A percentile compares a stretch with the other conserved stretches of the same genome.
phyloP scores from a whole-genome alignment of 2,888 invertebrate species.

The Pteria penguin region DNA sequence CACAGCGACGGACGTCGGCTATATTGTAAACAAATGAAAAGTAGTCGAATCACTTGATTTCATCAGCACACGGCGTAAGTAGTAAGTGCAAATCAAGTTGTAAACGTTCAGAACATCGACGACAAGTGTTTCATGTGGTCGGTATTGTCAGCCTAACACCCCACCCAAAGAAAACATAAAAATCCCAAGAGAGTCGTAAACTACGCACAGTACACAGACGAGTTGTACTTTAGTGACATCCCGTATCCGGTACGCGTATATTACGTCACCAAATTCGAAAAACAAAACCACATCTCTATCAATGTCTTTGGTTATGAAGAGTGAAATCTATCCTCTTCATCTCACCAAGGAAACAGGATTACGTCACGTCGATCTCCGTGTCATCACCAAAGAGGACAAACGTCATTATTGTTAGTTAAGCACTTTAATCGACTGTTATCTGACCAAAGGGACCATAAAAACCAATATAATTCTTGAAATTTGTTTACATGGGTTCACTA shows the following conservation, averaged over 20 bases:
- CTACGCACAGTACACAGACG: neutral
- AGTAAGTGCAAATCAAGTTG: neutral
- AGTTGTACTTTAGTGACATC: constrained; percentile 29
- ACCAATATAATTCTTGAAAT: constrained; percentile 9
- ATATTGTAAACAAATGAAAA: too few relatives aligned
- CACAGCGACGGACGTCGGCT: too few relatives aligned
- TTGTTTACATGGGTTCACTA: constrained; percentile 38
- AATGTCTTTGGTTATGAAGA: constrained; percentile 43
- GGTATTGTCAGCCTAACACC: neutral
- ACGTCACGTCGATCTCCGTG: neutral
- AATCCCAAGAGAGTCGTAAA: neutral
- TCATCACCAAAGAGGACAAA: neutral
- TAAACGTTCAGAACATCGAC: neutral
- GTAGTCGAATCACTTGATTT: too few relatives aligned
- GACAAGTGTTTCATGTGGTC: constrained; percentile 3
- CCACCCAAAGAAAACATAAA: neutral
- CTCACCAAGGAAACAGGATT: constrained; percentile 23
- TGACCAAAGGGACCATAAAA: constrained; percentile 1
- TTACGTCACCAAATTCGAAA: constrained; percentile 40
- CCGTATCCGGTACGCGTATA: constrained; percentile 11
- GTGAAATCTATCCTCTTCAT: constrained; percentile 32
- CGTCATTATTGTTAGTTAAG: neutral
- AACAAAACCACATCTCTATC: constrained; percentile 35
- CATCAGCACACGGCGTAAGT: neutral
- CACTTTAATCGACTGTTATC: neutral